phyloP scores from a whole-genome alignment of 2,888 invertebrate species.

The Odontomyia ornata region DNA sequence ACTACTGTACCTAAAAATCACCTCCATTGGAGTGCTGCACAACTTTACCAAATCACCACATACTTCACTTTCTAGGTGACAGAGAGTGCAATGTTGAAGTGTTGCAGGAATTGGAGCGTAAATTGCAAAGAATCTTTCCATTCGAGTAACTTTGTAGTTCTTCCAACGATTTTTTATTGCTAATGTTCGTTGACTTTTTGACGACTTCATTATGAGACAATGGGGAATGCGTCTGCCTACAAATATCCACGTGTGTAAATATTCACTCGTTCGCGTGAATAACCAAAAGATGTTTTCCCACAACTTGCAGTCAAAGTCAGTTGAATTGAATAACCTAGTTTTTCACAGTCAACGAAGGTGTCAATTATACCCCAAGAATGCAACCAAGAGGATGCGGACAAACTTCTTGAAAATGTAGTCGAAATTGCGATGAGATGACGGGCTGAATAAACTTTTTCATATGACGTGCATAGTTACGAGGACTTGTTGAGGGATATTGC shows the following conservation, averaged over 20 bases:
- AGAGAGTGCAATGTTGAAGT: not conserved
- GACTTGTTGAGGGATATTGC: no score
- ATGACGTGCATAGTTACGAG: no score
- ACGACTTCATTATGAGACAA: not conserved
- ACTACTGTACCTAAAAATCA: not conserved
- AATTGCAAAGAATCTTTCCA: not conserved
- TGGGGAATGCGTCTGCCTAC: not conserved
- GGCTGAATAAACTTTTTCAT: no score
- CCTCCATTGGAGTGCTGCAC: not conserved
- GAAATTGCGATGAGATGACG: no score
- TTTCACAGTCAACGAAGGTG: not conserved
- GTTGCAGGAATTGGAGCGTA: not conserved
- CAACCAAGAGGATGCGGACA: no score
- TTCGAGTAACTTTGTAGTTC: not conserved
- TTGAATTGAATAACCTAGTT: not conserved
- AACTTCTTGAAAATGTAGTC: no score
- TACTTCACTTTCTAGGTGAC: not conserved
- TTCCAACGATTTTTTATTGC: no score
- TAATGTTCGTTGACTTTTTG: no score
- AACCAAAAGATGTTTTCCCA: not conserved
- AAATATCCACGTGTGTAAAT: no score
- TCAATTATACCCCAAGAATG: not conserved
- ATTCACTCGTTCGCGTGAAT: not conserved
- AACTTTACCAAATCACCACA: not conserved
- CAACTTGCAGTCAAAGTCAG: not conserved